Evolutionary conservation across 2,797 vertebrate genomes (phyloP).

Genomic region (Labeo calbasu): DNA sequence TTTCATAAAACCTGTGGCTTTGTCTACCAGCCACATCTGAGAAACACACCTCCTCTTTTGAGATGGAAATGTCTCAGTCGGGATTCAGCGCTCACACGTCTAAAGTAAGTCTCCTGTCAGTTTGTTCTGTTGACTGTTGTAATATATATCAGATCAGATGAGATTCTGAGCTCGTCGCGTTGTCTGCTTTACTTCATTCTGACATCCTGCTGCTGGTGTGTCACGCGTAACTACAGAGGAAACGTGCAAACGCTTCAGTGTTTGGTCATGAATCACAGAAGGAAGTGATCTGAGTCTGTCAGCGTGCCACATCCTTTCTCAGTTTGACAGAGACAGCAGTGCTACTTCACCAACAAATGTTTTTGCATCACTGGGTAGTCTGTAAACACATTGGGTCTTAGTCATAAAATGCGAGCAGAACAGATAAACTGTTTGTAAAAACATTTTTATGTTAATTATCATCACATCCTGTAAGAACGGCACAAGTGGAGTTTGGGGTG

Average conservation of each 20-base stretch:
- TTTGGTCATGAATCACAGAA: background rate
- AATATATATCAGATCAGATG: background rate
- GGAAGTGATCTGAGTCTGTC: background rate
- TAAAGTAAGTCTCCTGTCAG: conserved; percentile 76
- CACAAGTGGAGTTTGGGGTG: background rate
- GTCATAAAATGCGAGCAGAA: background rate
- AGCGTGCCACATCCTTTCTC: conserved; percentile 7
- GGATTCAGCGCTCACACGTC: conserved; percentile 93
- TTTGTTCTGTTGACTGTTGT: background rate
- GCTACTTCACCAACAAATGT: background rate
- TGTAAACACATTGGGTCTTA: background rate
- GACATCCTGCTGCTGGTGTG: background rate
- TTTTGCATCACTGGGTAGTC: background rate
- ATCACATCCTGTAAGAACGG: background rate
- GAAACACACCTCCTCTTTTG: conserved; percentile 88
- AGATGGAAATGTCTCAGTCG: conserved; percentile 97
- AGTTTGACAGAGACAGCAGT: background rate
- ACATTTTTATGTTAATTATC: background rate
- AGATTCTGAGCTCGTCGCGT: background rate
- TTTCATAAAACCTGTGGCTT: background rate
- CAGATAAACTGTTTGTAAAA: background rate
- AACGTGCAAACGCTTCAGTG: background rate
- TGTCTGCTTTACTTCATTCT: background rate
- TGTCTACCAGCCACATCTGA: conserved; percentile 84
- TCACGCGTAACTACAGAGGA: background rate